Conservation (phyloP, 2,113 vertebrate species). For the Pyxicephalus adspersus region DNA sequence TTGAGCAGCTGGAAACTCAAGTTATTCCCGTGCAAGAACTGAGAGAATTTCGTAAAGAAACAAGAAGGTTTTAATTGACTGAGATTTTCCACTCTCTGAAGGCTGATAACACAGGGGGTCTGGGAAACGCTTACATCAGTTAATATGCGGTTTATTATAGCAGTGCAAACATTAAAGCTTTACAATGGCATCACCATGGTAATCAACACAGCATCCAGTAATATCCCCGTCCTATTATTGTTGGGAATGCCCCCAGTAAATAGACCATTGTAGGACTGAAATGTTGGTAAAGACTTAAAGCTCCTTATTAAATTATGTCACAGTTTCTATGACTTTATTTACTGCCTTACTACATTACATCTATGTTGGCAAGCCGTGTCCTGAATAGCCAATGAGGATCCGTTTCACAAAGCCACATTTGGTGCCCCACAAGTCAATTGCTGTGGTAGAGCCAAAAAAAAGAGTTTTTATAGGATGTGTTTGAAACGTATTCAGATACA, state of each 20-base stretch:
- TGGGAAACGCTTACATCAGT: slow-evolving; percentile 49
- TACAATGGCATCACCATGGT: slow-evolving; percentile 52
- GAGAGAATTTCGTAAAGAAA: neutral
- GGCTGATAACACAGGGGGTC: slow-evolving; percentile 24
- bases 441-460: neutral
- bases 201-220: slow-evolving; percentile 44
- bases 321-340: slow-evolving; percentile 9
- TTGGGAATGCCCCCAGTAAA: slow-evolving; percentile 41
- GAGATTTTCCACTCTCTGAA: slow-evolving; percentile 34
- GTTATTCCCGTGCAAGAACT: too few relatives aligned
- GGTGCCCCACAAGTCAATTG: neutral
- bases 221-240: slow-evolving; percentile 47
- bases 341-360: slow-evolving; percentile 4
- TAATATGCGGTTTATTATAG: slow-evolving; percentile 52
- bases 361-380: neutral
- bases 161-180: slow-evolving; percentile 48
- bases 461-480: neutral
- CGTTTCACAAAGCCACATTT: neutral
- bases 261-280: slow-evolving; percentile 38
- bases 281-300: slow-evolving; percentile 41
- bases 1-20: too few relatives aligned
- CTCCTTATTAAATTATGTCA: slow-evolving; percentile 51
- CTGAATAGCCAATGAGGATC: slow-evolving; percentile 27
- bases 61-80: neutral
- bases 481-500: neutral